Evolutionary conservation across 2,113 vertebrate species (phyloP).

Genomic region (Mesembrinibis cayennensis): DNA sequence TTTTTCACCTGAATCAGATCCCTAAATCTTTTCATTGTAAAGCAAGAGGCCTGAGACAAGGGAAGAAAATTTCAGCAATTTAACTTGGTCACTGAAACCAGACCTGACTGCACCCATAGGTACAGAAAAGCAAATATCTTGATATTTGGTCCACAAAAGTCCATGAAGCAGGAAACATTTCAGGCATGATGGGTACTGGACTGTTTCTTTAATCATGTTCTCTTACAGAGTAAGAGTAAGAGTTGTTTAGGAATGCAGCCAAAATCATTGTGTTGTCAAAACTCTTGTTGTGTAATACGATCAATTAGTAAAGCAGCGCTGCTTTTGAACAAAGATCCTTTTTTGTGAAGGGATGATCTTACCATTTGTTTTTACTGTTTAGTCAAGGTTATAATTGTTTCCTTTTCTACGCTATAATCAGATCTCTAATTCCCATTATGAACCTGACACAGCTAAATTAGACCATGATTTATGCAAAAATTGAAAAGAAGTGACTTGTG

Average conservation of each 20-base stretch:
- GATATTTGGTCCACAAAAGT: background rate
- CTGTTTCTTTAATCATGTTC: background rate
- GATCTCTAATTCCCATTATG: slow-evolving; percentile 44
- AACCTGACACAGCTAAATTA: slow-evolving; percentile 57
- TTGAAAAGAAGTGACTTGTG: slow-evolving; percentile 32
- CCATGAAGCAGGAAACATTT: background rate
- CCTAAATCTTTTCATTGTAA: background rate
- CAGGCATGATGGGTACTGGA: background rate
- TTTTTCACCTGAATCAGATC: background rate
- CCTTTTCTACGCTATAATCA: slow-evolving; percentile 1
- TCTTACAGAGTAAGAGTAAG: background rate
- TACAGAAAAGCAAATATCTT: background rate
- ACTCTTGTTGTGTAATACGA: background rate
- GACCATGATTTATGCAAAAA: slow-evolving; percentile 60
- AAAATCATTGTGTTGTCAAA: background rate
- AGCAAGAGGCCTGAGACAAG: background rate
- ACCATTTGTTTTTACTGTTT: background rate
- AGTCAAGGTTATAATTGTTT: slow-evolving; percentile 26
- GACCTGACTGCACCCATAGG: rapidly evolving
- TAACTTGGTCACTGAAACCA: background rate
- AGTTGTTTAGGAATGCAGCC: background rate
- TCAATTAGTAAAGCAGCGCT: background rate
- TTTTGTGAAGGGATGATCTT: background rate
- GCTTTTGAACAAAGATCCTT: background rate
- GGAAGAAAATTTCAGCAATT: background rate